These are phyloP conservation scores for Rotaria sp. DNA, from an alignment of 2,888 invertebrate species.

Conservation along the genomic window DNA sequence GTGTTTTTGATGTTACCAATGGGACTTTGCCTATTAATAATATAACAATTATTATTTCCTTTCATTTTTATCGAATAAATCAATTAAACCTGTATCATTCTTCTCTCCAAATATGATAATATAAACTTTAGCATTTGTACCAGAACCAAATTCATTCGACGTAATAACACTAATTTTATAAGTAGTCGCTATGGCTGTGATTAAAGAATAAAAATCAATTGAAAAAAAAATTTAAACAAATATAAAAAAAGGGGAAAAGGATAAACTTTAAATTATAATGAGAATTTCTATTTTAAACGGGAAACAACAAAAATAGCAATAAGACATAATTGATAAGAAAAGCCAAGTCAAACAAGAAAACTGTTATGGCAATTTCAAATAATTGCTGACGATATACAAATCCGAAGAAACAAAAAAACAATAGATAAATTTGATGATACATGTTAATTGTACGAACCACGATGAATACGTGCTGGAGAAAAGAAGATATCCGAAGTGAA, in stretches of 20 bases:
- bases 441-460: neutral
- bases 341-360: neutral
- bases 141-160: conserved; percentile 44
- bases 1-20: conserved; percentile 50
- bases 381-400: neutral
- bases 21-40: conserved; percentile 43
- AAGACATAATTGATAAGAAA: neutral
- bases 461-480: neutral
- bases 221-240: neutral
- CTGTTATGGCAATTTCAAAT: neutral
- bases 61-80: neutral
- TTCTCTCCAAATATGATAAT: conserved; percentile 45
- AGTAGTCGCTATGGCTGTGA: conserved; percentile 52
- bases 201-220: neutral
- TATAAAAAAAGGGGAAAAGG: no score
- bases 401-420: neutral
- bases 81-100: conserved; percentile 39
- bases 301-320: neutral
- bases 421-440: neutral
- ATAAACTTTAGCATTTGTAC: conserved; percentile 47
- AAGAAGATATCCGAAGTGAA: neutral
- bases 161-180: conserved; percentile 53
- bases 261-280: no score
- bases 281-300: neutral
- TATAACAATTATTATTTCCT: neutral